Percentiles rank a stretch among this genome's conserved stretches.
Conservation (phyloP, 1,140 invertebrate genomes). For the Rhopalosiphum padi region DNA sequence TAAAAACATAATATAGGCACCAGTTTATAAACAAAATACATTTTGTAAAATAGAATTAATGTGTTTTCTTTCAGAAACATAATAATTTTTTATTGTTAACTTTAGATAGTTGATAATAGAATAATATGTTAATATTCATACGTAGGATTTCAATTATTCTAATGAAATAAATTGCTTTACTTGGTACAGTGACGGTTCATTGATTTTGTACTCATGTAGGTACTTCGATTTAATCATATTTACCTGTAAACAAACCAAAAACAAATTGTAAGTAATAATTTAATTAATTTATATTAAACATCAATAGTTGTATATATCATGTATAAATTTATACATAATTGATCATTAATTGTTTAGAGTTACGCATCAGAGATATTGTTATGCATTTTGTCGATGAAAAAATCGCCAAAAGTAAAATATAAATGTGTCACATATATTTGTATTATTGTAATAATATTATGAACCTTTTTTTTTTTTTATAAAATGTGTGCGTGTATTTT, state of each 20-base stretch:
- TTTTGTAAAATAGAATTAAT: not conserved
- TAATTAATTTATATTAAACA: not conserved
- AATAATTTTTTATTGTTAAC: not conserved
- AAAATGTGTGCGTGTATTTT: not conserved
- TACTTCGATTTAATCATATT: not conserved
- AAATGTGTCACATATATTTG: not conserved
- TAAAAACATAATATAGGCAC: not conserved
- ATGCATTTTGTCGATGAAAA: not conserved
- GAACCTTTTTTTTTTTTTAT: too few species aligned
- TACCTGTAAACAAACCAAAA: constrained; percentile 22
- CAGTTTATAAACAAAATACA: not conserved
- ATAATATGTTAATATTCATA: not conserved
- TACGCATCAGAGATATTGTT: not conserved
- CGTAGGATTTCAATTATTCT: not conserved
- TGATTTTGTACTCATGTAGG: not conserved
- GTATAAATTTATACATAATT: not conserved
- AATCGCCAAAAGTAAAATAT: too few species aligned
- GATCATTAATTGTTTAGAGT: not conserved
- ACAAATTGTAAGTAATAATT: not conserved
- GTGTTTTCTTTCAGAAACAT: not conserved
- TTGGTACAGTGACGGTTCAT: not conserved
- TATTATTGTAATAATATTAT: not conserved
- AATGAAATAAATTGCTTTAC: constrained; percentile 11
- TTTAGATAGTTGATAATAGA: not conserved
- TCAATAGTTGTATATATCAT: not conserved